Evolutionary conservation across 2,888 invertebrate species (phyloP), one percentile per base, ranked within the genome.

Genomic region (Dyspetes luteomarginatus): DNA sequence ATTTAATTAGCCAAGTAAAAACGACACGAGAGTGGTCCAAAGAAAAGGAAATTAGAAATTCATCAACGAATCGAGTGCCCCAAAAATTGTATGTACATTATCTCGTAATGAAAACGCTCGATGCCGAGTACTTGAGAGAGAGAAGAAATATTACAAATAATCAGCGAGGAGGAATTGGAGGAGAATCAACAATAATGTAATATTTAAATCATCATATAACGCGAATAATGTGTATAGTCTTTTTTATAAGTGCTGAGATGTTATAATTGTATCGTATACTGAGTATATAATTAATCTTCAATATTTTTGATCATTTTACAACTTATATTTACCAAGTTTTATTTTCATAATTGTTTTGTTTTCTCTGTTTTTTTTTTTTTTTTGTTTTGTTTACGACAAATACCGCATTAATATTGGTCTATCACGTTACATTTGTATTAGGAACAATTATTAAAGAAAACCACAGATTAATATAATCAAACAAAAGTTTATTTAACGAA

Each of bases 401-500:
- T 50, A n/a, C n/a, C n/a, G n/a, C n/a, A n/a, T n/a, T n/a, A 30
- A 41, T 24, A n/a, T 52, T 56, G 43, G 43, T 56, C 19, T 43
- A 58, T 41, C 19, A 65, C 45, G 28, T 52, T n/a, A 62, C 19
- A 56, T 17, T 69, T 77, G 56, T 48, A 64, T 41, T 65, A 41
- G n/a, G 19, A 71, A 56, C 24, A 7, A 56, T 71, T 77, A 58
- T 50, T 22, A 12, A 65, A 28, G 15, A 12, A 28, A 56, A 55
- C 1, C 52, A 52, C 56, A 5, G 43, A 68, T 62, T 45, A 30
- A 65, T 74, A 64, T 60, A 50, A 81, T 68, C 45, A 77, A 77
- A 77, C 22, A 69, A 73, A 81, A 64, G 41, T 81, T 81, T 77
- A 81, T 81, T 81, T 4, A 65, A 77, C 28, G 22, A 28, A 0